A percentile compares a stretch with the other conserved stretches of the same genome.
Conservation (phyloP, 2,888 invertebrate genomes). For the Emmelina monodactyla region DNA sequence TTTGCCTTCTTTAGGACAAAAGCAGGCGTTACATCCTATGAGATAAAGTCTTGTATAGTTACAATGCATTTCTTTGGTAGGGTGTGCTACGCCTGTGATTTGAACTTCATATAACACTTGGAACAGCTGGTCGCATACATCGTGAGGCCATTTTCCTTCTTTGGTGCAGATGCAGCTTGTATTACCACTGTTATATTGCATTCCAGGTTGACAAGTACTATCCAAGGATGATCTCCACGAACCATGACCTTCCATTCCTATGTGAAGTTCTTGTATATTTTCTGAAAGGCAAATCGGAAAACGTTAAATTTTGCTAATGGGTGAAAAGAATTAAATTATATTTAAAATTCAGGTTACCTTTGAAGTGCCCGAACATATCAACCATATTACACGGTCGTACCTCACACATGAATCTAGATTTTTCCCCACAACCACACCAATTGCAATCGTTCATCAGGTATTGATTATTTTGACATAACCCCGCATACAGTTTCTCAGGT, state of each 20-base stretch:
- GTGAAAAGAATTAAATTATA: not conserved
- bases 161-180: constrained; percentile 40
- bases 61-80: constrained; percentile 23
- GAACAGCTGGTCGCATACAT: constrained; percentile 41
- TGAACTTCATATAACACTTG: constrained; percentile 33
- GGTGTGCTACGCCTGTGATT: constrained; percentile 17
- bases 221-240: constrained; percentile 29
- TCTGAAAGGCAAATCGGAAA: constrained; percentile 22
- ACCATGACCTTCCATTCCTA: constrained; percentile 50
- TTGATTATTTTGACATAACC: constrained; percentile 9
- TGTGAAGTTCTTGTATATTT: constrained; percentile 33
- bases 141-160: constrained; percentile 47
- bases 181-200: constrained; percentile 29
- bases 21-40: constrained; percentile 41
- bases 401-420: constrained; percentile 25
- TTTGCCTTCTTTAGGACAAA: constrained; percentile 28
- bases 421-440: constrained; percentile 33
- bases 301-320: not conserved
- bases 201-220: constrained; percentile 31
- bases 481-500: not conserved
- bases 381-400: constrained; percentile 30
- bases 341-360: constrained; percentile 25
- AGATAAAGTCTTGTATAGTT: constrained; percentile 31
- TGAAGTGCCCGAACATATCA: constrained; percentile 53
- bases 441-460: constrained; percentile 45